Percentiles rank a stretch among this genome's conserved stretches.
phyloP scores from a whole-genome alignment of 2,113 vertebrate species.

The Bettongia penicillata region DNA sequence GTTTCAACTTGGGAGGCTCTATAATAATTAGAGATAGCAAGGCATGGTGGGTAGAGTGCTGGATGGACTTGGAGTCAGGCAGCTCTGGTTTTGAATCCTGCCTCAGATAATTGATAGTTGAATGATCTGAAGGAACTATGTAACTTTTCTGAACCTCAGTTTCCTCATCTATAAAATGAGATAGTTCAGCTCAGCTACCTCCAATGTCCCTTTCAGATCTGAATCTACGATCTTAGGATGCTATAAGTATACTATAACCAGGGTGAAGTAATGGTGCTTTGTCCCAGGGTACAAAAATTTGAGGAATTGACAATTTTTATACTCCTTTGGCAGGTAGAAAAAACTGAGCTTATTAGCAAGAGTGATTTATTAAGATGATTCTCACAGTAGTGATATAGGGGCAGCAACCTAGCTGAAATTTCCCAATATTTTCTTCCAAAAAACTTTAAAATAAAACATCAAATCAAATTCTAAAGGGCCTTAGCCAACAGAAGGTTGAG shows the following conservation, averaged over 20 bases:
- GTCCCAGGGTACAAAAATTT: neutral
- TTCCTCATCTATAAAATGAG: neutral
- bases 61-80: neutral
- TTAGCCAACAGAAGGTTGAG: neutral
- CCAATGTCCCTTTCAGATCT: too few species aligned
- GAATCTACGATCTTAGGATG: neutral
- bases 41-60: too few species aligned
- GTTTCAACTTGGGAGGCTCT: too few species aligned
- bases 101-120: neutral
- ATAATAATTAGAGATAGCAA: neutral
- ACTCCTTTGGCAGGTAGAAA: neutral
- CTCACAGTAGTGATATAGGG: neutral
- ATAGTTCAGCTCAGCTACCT: neutral
- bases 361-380: neutral
- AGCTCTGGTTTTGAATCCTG: neutral
- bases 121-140: neutral
- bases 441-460: neutral
- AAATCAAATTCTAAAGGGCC: neutral
- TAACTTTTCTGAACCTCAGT: neutral
- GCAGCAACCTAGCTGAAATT: neutral
- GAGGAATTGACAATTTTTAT: neutral
- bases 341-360: neutral
- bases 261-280: too few species aligned
- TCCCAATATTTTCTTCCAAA: neutral
- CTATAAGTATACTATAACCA: neutral